Percentiles rank a stretch among this genome's conserved stretches.
These are phyloP conservation scores for Scophthalmus maximus DNA, from an alignment of 2,113 vertebrate species.

Conservation along the genomic window DNA sequence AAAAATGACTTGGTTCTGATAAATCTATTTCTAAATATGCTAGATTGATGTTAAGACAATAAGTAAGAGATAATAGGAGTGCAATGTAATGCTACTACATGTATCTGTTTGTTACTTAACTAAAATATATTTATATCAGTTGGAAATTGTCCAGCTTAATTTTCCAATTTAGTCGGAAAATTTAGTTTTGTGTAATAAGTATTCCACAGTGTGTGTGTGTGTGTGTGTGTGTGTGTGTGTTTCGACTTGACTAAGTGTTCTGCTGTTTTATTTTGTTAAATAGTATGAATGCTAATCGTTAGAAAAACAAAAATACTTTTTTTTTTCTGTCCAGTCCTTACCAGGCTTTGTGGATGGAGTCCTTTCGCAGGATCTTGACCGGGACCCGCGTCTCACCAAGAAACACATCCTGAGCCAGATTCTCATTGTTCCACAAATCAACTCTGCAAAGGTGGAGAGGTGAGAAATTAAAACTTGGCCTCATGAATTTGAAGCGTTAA, in stretches of 20 bases:
- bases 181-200: no score
- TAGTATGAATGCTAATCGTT: no score
- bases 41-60: not conserved
- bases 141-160: no score
- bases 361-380: constrained; percentile 91
- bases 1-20: not conserved
- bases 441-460: constrained; percentile 85
- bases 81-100: no score
- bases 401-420: constrained; percentile 95
- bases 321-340: constrained; percentile 69
- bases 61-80: no score
- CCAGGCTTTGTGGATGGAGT: constrained; percentile 93
- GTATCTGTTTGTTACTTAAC: no score
- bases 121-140: no score
- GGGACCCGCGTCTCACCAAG: constrained; percentile 95
- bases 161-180: no score
- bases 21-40: not conserved
- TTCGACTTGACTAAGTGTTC: no score
- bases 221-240: no score
- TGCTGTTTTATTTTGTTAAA: no score
- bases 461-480: not conserved
- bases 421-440: constrained; percentile 97
- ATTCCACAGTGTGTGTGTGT: no score
- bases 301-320: not conserved
- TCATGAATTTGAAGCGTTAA: not conserved